Base-by-base conservation (phyloP, 2,888 invertebrate genomes). In the Erannis defoliaria region DNA sequence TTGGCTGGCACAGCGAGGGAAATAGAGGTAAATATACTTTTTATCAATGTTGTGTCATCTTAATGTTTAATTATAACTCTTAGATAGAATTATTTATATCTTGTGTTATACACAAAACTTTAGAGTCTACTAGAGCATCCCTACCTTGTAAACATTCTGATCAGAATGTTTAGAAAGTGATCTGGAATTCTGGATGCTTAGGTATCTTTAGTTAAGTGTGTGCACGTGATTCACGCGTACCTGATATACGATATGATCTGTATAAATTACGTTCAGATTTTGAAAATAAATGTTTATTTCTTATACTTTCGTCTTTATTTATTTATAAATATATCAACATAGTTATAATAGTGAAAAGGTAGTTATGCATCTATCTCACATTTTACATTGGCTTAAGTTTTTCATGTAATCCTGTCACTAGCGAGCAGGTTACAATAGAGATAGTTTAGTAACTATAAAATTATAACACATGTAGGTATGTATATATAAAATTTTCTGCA, bases 151-250 rank as follows among this genome's bases (percentile, higher is more conserved):
- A 35, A 50, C 37, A 55, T 60, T 60, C 46, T 21, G 8, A 9
- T 19, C 12, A 5, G 59, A 59, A 55, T 43, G 37, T 50, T 43
- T 55, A 50, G 18, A 55, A 55, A 61, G 55, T 55, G 5, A 14
- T 16, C 23, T 37, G 12, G 23, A 60, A 3, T 10, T 16, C 23
- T 37, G 12, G 23, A 60, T 54, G 46, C 29, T 46, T 23, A 26
- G 23, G 37, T 58, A 5, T 55, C 31, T 51, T 59, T 38, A 56
- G 45, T 54, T 23, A 23, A 42, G 37, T 53, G 26, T 12, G 55
- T 43, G 18, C 16, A 54, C 61, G 61, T 64, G 59, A 61, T 62
- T 53, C 56, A n/a, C 43, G 33, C 58, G 71, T 76, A 72, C 68
- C 67, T 73, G 69, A 69, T 62, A 53, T 56, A 45, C 31, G 46